Evolutionary conservation across 2,888 invertebrate genomes (phyloP), one percentile per base, ranked within the genome.

Genomic region (Amphipyra berbera): DNA sequence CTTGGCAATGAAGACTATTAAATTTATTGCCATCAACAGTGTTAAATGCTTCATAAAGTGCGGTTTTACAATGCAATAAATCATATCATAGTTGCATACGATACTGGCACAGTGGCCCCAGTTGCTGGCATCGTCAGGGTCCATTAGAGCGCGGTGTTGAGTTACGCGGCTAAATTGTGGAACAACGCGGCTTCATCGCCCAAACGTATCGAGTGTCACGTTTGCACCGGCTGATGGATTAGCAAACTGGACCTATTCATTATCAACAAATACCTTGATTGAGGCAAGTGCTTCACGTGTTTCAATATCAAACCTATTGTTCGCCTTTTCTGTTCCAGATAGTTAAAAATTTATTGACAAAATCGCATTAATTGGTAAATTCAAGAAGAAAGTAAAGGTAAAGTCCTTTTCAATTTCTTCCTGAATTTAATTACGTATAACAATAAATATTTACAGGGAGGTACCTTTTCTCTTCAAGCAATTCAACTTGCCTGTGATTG

Each of bases 81-180:
- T 76, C 69, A 70, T 79, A 77, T 73, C 48, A 48, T 68, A 65
- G 70, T 77, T 70, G 33, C 47, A 71, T 66, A 73, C 66, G 65
- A 68, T 65, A 72, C 53, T 58, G 56, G 62, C 54, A 61, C 65
- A 70, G 72, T 66, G 63, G 27, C 44, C 68, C n/a, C 64, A 73
- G 76, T 81, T 61, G 76, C 77, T 76, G 68, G 66, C 68, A 77
- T 78, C 82, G 78, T 76, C 81, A 68, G 79, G 81, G 78, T 87
- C 93, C 92, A 93, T 94, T 92, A 93, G 88, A 79, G 83, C 72
- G 46, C 54, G 76, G 87, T 88, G 68, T 93, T 83, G 71, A 73
- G 73, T 94, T 93, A 85, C 94, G 85, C 78, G 88, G 88, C 86
- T 90, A 91, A 93, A 93, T 91, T 88, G 90, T 92, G 88, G 91